phyloP scores from a whole-genome alignment of 2,888 invertebrate genomes.

The Corbicula japonica region DNA sequence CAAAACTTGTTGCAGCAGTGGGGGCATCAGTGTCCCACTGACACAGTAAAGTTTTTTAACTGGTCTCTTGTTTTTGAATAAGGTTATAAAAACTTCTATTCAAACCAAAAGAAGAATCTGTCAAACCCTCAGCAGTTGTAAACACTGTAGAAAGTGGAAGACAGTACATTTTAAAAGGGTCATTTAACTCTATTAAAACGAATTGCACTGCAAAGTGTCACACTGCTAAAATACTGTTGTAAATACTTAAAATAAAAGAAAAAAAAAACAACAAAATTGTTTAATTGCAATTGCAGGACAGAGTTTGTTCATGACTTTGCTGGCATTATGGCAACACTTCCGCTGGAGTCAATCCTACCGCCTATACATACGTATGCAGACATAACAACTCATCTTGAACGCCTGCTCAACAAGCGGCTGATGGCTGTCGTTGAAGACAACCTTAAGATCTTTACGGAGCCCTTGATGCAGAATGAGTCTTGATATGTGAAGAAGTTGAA shows the following conservation, averaged over 20 bases:
- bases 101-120: too few species aligned
- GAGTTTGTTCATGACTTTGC: constrained; percentile 82
- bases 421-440: constrained; percentile 81
- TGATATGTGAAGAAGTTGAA: constrained; percentile 12
- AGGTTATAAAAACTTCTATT: too few species aligned
- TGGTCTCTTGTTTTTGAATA: too few species aligned
- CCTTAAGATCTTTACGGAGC: constrained; percentile 71
- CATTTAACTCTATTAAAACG: too few species aligned
- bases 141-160: too few species aligned
- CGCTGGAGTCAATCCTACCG: constrained; percentile 71
- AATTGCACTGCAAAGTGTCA: too few species aligned
- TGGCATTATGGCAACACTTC: constrained; percentile 74
- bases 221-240: neutral
- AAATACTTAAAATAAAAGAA: neutral
- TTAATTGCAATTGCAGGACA: constrained; percentile 64
- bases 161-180: too few species aligned
- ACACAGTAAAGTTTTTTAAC: too few species aligned
- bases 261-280: neutral
- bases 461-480: constrained; percentile 29
- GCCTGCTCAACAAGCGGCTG: constrained; percentile 79
- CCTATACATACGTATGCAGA: constrained; percentile 69
- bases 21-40: too few species aligned
- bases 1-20: too few species aligned
- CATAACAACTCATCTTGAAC: constrained; percentile 76
- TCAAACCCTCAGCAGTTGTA: too few species aligned